phyloP scores from a whole-genome alignment of 2,797 vertebrate species.

The Channallabes apus region DNA sequence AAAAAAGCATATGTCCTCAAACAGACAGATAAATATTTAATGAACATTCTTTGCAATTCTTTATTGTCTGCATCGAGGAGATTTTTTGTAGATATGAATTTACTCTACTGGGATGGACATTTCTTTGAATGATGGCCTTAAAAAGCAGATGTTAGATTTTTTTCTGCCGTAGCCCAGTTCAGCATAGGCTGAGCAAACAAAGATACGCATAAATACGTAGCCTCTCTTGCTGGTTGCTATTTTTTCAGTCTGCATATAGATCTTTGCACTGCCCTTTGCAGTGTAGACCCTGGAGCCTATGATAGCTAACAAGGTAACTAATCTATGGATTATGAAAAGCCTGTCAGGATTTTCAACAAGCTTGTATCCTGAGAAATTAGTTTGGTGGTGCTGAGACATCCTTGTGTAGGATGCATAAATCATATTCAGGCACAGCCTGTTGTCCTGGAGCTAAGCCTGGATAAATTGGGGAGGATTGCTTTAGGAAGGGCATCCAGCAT shows the following conservation, averaged over 20 bases:
- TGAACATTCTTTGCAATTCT: background rate
- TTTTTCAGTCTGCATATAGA: background rate
- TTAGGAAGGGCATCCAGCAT: too few relatives aligned
- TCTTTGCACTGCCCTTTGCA: background rate
- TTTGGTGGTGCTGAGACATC: background rate
- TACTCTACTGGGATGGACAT: slow-evolving; percentile 15
- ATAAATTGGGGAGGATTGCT: too few relatives aligned
- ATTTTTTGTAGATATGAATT: slow-evolving; percentile 21
- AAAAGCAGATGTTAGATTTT: background rate
- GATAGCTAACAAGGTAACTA: background rate
- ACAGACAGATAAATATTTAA: slow-evolving; percentile 43
- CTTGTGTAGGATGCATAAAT: background rate
- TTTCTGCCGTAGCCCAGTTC: background rate
- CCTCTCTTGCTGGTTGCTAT: background rate
- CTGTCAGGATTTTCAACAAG: background rate
- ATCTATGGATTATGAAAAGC: background rate
- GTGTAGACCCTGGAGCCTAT: background rate
- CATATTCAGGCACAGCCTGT: background rate
- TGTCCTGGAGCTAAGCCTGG: too few relatives aligned
- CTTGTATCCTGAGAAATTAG: background rate
- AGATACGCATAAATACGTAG: background rate
- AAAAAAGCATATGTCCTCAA: slow-evolving; percentile 58
- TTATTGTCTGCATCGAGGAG: slow-evolving; percentile 26
- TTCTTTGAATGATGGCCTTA: background rate
- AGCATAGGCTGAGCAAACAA: background rate